Conservation (phyloP, 2,888 invertebrate genomes). For the Tanytarsus gracilentus region DNA sequence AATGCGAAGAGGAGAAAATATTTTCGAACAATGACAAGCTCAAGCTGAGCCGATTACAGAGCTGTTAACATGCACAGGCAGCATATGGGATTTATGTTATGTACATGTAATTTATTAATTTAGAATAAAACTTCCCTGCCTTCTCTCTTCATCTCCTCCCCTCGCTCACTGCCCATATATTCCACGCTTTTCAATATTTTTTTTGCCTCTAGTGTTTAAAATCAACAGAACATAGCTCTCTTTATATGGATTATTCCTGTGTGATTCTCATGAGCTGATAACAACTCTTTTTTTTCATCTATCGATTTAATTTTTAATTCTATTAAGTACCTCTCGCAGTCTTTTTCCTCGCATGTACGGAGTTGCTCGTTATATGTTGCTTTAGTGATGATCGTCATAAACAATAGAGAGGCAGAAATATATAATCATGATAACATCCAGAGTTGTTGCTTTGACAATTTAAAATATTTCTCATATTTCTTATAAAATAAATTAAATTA, state of each 20-base stretch:
- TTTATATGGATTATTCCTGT: conserved; percentile 13
- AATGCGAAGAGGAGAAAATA: not conserved
- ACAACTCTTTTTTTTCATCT: conserved; percentile 9
- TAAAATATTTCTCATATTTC: not conserved
- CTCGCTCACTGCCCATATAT: not conserved
- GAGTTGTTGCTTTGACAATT: no score
- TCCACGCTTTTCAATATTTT: conserved; percentile 2
- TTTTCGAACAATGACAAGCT: not conserved
- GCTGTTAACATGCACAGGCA: conserved; percentile 1
- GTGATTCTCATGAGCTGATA: conserved; percentile 16
- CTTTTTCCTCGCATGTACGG: not conserved
- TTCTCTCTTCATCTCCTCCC: not conserved
- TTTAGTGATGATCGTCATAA: conserved; percentile 15
- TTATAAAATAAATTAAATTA: not conserved
- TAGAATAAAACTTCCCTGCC: conserved; percentile 9
- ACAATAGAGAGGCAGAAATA: no score
- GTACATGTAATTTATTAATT: conserved; percentile 22
- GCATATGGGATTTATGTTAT: conserved; percentile 17
- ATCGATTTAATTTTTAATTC: no score
- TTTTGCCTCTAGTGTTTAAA: no score
- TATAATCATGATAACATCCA: no score
- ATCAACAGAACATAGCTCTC: conserved; percentile 19
- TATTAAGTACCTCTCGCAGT: not conserved
- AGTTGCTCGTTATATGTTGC: not conserved
- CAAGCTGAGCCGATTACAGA: conserved; percentile 4